Base-by-base conservation (phyloP, 2,113 vertebrate species). In the Gasterosteus nipponicus region DNA sequence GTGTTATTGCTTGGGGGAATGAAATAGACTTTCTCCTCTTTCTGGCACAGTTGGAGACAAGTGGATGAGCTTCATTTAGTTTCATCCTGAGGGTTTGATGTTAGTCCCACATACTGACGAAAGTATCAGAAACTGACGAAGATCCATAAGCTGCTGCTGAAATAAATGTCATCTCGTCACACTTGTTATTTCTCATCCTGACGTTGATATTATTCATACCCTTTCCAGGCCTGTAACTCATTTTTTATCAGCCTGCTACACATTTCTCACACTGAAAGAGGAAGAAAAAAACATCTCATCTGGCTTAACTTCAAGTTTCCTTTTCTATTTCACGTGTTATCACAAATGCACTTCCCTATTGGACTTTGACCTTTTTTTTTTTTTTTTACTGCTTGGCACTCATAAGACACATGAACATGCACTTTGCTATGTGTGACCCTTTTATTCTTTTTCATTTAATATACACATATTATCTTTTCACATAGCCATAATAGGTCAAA, bases 351-450 rank as follows among this genome's bases (percentile, higher is more conserved):
- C 42, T 44, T 33, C 7, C 26, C 33, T 57, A 1, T 78, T 82
- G 75, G 75, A 91, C 88, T 89, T 87, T 83, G 77, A 86, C 59
- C 86, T 63, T 46, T 18, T 42, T 31, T 38, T 42, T 31, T 38
- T 26, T 26, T 26, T 26, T 26, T 26, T 26, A 4, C 10, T 42
- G 33, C 38, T 46, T 39, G 19, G 44, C 75, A 78, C 8, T 73
- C 29, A 41, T 69, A 7, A 39, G 56, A n/a, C 69, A 49, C 82
- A 66, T 84, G 75, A 41, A 60, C 69, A 63, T 22, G 19, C 39
- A 18, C 41, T 19, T 2, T 12, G 38, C 38, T 5, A 5, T 54
- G 35, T 14, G 2, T 35, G 22, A 10, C 12, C 31, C 10, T 26
- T 71, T 80, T 66, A 3, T 54, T 16, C n/a, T 1, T 71, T 70